Evolutionary conservation across 2,888 invertebrate genomes (phyloP).

Genomic region (Gastrophysa polygoni): DNA sequence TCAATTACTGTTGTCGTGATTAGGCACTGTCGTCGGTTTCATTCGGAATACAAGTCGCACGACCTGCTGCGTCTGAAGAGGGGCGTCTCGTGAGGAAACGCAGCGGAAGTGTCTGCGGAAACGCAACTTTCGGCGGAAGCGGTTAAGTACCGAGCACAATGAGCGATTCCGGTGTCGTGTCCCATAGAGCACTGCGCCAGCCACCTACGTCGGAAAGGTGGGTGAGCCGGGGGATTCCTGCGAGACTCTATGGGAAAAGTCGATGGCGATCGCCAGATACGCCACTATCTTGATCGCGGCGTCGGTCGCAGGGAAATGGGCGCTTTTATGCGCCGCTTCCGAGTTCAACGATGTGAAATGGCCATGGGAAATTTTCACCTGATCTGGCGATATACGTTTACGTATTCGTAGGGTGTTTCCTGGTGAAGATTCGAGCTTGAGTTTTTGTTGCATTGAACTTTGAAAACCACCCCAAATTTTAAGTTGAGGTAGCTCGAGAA

Average conservation of each 20-base stretch:
- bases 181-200: conserved; percentile 42
- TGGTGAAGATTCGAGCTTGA: too few relatives aligned
- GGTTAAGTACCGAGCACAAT: conserved; percentile 59
- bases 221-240: conserved; percentile 38
- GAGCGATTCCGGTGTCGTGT: conserved; percentile 59
- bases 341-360: conserved; percentile 14
- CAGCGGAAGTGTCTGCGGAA: conserved; percentile 57
- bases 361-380: neutral
- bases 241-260: conserved; percentile 48
- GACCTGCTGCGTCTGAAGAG: conserved; percentile 45
- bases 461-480: too few relatives aligned
- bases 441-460: too few relatives aligned
- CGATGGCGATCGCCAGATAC: conserved; percentile 37
- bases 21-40: too few relatives aligned
- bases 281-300: conserved; percentile 36
- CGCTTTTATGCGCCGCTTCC: conserved; percentile 26
- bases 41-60: neutral
- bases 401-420: too few relatives aligned
- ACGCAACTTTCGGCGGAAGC: conserved; percentile 57
- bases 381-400: too few relatives aligned
- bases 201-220: conserved; percentile 33
- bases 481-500: too few relatives aligned
- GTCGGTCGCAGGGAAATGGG: conserved; percentile 23
- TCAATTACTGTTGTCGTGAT: too few relatives aligned
- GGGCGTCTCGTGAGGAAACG: conserved; percentile 51